Evolutionary conservation across 2,113 vertebrate genomes (phyloP).

Genomic region (Catharus bicknelli): DNA sequence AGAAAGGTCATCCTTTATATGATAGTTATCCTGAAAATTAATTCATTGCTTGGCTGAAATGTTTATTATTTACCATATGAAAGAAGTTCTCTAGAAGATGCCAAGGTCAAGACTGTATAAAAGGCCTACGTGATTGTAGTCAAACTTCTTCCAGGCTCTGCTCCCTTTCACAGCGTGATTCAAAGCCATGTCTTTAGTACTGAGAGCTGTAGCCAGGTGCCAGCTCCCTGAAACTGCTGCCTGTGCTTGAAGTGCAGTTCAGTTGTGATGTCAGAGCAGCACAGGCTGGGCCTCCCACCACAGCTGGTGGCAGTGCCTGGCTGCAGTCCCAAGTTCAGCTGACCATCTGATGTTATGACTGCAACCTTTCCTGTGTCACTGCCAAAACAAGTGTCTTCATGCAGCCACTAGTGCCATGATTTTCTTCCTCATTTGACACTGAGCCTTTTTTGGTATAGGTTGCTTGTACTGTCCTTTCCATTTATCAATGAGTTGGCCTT

Average conservation of each 20-base stretch:
- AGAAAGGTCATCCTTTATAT: not conserved
- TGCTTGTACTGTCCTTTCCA: not conserved
- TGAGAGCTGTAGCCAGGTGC: not conserved
- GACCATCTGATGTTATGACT: accelerated
- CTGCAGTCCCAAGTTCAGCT: not conserved
- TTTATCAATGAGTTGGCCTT: not conserved
- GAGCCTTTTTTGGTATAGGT: not conserved
- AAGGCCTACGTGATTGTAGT: not conserved
- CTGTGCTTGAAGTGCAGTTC: accelerated
- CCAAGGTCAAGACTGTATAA: not conserved
- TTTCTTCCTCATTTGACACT: not conserved
- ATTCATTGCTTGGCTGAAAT: not conserved
- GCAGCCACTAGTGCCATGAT: not conserved
- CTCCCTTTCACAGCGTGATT: not conserved
- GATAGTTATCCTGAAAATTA: not conserved
- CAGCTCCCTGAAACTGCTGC: not conserved
- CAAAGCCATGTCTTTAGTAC: not conserved
- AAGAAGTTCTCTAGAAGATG: not conserved
- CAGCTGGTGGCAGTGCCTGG: not conserved
- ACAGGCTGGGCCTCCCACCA: not conserved
- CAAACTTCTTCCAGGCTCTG: not conserved
- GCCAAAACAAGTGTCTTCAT: not conserved
- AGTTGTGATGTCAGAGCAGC: not conserved
- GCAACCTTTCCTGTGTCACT: accelerated
- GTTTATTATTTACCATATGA: not conserved